Conservation (phyloP, 2,888 invertebrate species). For the Aphodius sticticus region DNA sequence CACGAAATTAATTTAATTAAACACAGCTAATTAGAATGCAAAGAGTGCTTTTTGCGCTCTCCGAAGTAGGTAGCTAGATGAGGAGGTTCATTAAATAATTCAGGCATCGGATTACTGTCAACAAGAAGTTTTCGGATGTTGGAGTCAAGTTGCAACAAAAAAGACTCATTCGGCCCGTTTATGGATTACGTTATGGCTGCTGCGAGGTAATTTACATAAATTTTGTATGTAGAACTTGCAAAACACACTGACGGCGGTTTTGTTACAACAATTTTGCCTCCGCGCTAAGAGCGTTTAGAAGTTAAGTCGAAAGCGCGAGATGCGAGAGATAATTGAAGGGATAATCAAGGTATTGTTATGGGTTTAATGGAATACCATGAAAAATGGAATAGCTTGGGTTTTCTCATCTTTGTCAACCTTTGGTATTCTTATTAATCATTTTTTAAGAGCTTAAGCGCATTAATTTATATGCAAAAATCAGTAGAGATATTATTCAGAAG, state of each 20-base stretch:
- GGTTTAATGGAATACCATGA: no score
- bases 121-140: neutral
- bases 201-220: neutral
- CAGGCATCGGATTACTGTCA: neutral
- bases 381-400: no score
- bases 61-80: neutral
- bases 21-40: neutral
- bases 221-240: neutral
- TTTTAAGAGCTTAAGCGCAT: no score
- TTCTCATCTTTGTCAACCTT: no score
- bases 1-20: neutral
- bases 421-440: no score
- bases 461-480: no score
- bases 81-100: neutral
- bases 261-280: no score
- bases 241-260: neutral
- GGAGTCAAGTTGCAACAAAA: neutral
- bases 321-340: no score
- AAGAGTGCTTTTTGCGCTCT: neutral
- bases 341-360: no score
- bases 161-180: neutral
- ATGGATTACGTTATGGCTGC: neutral
- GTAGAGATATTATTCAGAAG: no score
- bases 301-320: no score
- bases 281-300: no score